Base-by-base conservation (phyloP, 2,888 invertebrate species). In the Teinopalpus imperialis region DNA sequence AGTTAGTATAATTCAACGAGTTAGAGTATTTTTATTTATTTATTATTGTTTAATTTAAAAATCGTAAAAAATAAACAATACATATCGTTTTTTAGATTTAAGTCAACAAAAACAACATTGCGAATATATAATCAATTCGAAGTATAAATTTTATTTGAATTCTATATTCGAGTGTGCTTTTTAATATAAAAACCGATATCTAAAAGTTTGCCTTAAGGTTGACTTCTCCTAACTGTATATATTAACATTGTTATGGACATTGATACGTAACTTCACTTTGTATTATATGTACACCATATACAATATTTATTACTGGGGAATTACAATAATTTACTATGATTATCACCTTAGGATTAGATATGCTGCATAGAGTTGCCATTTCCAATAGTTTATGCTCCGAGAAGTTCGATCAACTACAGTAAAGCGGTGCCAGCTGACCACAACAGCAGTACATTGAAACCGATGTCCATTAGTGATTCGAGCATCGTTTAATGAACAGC, bases 231-330 rank as follows among this genome's bases (percentile, higher is more conserved):
- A 23, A 23, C 21, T 14, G 5, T 2, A 18, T 20, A 35, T 7
- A 49, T 30, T 30, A 20, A 21, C 43, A 37, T 40, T 43, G 31
- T 24, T 39, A 37, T 36, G 50, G 47, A 41, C 47, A 50, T 39
- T 48, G 56, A 50, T 56, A 36, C 32, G 41, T 43, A 1, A 5
- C 41, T 31, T 44, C 57, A 53, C n/a, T n/a, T n/a, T n/a, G n/a
- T n/a, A n/a, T n/a, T n/a, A n/a, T n/a, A n/a, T n/a, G n/a, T n/a
- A n/a, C n/a, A n/a, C n/a, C n/a, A n/a, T n/a, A n/a, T n/a, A n/a
- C n/a, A n/a, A n/a, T n/a, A n/a, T n/a, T n/a, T n/a, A n/a, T n/a
- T n/a, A 51, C 51, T 55, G 53, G 35, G 14, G 18, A 32, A 8
- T 30, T 8, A 30, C 1, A 21, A 18, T 10, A 20, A 37, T 37